Evolutionary conservation across 2,888 invertebrate genomes (phyloP), one percentile per base, ranked within the genome.

Genomic region (Dioctria rufipes): DNA sequence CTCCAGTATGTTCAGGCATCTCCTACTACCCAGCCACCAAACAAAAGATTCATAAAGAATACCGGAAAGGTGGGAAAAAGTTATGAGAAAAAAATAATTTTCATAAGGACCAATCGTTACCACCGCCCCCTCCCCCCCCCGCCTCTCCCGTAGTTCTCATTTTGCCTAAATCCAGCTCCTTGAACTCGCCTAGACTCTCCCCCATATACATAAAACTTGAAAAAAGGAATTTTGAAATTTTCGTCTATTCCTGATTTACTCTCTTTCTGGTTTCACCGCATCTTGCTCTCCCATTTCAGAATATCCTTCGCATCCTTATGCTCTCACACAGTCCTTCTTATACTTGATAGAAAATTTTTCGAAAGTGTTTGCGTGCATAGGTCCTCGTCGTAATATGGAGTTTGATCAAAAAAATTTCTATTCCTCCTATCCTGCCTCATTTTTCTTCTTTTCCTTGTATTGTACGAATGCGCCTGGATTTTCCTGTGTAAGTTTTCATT

Each of bases 311-410:
- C 63, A 8, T 77, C 77, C 46, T 77, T 63, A 77, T 49, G 63
- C 77, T 77, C 77, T 58, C 60, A 25, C 25, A 25, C 25, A 42
- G 42, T 73, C 39, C 73, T 77, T 49, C 77, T 77, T 77, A 25
- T 25, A 77, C 63, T 77, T 63, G 61, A 63, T 61, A 42, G 77
- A 13, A 77, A 77, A 63, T 77, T 77, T 63, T 63, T 43, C 77
- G 63, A 77, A 77, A 77, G 77, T 77, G 77, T 77, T 63, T 77
- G 77, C 77, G 77, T 77, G 77, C 77, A 77, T 77, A 58, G 73
- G 73, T 73, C 73, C 73, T 73, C 2, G 25, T 25, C 73, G 73
- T 73, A 73, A 73, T 58, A 71, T 60, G 43, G n/a, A 58, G 77
- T 77, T 77, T 61, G 77, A 77, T 77, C 51, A 77, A 77, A 77